Base-by-base conservation (phyloP, 2,113 vertebrate genomes). In the Chaetura pelagica region DNA sequence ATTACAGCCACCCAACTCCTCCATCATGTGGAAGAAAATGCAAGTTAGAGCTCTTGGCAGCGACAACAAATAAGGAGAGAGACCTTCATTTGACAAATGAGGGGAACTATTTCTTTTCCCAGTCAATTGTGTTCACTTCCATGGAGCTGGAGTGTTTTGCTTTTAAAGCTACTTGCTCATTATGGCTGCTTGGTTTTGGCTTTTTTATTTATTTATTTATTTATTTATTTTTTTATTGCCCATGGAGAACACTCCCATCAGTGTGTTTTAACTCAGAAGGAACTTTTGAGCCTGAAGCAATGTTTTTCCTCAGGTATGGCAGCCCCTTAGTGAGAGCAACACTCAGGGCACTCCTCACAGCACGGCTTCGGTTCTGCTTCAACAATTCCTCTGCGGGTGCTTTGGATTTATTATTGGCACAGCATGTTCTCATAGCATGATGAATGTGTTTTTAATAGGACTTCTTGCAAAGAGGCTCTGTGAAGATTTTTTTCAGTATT, bases 371-470 rank as follows among this genome's bases (percentile, higher is more conserved):
- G 7, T 55, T 85, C 61, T 2, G 3, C 58, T 38, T 18, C 58
- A 64, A 1, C 49, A 22, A 4, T 64, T 61, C 52, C 78, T 85
- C 54, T 14, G 44, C 8, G 69, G 34, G 26, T 13, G 15, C 61
- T 83, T 61, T 7, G 29, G 38, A 15, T 0, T 0, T 30, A 4
- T 42, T 7, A 8, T 4, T 24, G 59, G 20, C 32, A 30, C 0
- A 3, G 68, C 19, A 83, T 58, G 13, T 68, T 55, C 52, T 83
- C 12, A 2, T 27, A 23, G 29, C 1, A 0, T 34, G 64, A 54
- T 42, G 57, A 59, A 79, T 64, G n/a, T 0, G 1, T 29, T 51
- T 80, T 38, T 15, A 77, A 38, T 2, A 51, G 40, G 24, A 44
- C 29, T 71, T 54, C 15, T 74, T 84, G 30, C 46, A 67, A 40